Percentiles rank a stretch among this genome's conserved stretches.
Evolutionary conservation across 2,113 vertebrate genomes (phyloP).

Genomic region (Tachuris rubrigastra): DNA sequence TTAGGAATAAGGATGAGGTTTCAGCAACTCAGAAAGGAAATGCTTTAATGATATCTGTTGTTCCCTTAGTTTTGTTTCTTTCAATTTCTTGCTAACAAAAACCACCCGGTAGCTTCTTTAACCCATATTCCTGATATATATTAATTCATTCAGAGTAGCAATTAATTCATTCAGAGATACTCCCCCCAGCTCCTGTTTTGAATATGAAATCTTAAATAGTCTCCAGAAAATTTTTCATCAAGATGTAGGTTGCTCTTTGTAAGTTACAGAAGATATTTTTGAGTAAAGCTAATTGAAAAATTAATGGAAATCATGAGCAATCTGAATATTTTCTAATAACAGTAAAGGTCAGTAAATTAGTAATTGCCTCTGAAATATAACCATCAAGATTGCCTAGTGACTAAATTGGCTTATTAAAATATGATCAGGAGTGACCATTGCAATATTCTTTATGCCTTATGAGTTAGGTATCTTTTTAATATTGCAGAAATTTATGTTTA

Average conservation of each 20-base stretch:
- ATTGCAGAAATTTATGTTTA: neutral
- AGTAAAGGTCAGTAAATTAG: constrained; percentile 13
- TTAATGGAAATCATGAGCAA: neutral
- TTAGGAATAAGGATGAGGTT: neutral
- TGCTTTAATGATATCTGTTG: neutral
- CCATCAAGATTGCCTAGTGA: neutral
- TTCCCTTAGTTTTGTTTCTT: neutral
- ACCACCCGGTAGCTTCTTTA: neutral
- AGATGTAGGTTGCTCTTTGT: neutral
- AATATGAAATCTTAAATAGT: neutral
- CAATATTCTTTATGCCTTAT: neutral
- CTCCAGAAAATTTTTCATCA: neutral
- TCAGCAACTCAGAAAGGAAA: neutral
- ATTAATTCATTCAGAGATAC: neutral
- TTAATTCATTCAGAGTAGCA: neutral
- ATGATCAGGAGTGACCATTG: neutral
- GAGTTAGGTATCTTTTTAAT: neutral
- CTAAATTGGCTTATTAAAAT: constrained; percentile 4
- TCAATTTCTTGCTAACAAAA: neutral
- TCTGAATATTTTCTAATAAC: neutral
- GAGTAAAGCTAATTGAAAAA: neutral
- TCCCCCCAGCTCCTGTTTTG: neutral
- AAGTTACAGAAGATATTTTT: neutral
- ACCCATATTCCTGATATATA: neutral
- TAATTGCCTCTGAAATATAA: neutral